Percentiles rank a stretch among this genome's conserved stretches.
Conservation (phyloP, 2,888 invertebrate species). For the Melanostoma scalare region DNA sequence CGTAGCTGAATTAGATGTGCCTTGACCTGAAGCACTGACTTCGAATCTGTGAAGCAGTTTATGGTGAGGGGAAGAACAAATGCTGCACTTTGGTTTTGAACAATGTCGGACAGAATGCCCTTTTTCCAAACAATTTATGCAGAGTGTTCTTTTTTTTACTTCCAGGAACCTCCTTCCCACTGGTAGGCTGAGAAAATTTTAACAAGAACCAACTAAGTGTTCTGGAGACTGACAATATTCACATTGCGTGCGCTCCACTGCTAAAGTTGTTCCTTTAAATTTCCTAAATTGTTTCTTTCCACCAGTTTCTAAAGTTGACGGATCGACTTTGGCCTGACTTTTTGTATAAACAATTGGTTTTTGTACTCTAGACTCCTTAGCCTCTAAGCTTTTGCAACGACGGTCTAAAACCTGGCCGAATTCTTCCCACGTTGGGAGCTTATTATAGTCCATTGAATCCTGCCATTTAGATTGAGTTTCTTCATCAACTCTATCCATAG, state of each 20-base stretch:
- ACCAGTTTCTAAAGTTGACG: too few species aligned
- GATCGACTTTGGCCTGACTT: too few species aligned
- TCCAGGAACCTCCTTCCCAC: constrained; percentile 17
- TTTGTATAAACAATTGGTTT: too few species aligned
- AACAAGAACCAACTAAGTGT: not conserved
- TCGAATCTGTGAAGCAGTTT: constrained; percentile 11
- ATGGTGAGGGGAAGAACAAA: constrained; percentile 14
- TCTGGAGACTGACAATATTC: not conserved
- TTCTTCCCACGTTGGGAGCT: constrained; percentile 1
- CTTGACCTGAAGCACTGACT: not conserved
- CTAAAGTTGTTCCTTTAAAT: too few species aligned
- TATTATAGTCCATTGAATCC: not conserved
- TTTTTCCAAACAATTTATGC: constrained; percentile 20
- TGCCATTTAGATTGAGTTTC: not conserved
- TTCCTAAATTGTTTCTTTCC: too few species aligned
- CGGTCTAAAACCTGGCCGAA: not conserved
- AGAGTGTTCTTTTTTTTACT: constrained; percentile 8
- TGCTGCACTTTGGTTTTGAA: constrained; percentile 1
- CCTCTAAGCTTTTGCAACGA: constrained; percentile 19
- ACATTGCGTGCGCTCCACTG: too few species aligned
- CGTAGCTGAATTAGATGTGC: not conserved
- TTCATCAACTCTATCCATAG: not conserved
- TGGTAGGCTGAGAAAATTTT: constrained; percentile 9
- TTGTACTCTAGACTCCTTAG: not conserved
- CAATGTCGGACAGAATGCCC: constrained; percentile 15